Evolutionary conservation across 1,140 invertebrate species (phyloP).

Genomic region (Hesperophylax magnus): DNA sequence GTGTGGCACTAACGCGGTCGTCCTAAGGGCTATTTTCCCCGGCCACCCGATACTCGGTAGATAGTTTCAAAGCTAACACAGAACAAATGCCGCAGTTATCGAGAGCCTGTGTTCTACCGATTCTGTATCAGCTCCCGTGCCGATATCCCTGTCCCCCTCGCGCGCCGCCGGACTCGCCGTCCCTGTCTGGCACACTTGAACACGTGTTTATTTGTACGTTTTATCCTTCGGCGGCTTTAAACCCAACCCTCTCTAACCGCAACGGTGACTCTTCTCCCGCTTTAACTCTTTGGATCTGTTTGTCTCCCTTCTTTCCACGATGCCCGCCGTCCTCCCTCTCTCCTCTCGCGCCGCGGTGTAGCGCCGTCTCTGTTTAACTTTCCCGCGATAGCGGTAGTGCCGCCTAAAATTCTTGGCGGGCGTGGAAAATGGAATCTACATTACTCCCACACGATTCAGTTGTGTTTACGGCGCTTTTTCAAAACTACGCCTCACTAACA

Average conservation of each 20-base stretch:
- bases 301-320: slow-evolving; percentile 62
- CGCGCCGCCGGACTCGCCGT: slow-evolving; percentile 58
- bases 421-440: slow-evolving; percentile 44
- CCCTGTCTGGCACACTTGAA: slow-evolving; percentile 71
- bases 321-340: slow-evolving; percentile 41
- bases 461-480: slow-evolving; percentile 30
- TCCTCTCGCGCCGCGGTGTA: slow-evolving; percentile 20
- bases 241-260: slow-evolving; percentile 71
- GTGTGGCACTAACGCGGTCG: slow-evolving; percentile 38
- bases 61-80: slow-evolving; percentile 57
- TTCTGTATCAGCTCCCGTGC: slow-evolving; percentile 48
- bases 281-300: slow-evolving; percentile 64
- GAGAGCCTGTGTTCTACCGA: slow-evolving; percentile 44
- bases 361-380: slow-evolving; percentile 49
- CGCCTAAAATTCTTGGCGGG: slow-evolving; percentile 46
- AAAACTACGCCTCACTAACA: slow-evolving; percentile 10
- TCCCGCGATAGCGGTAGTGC: slow-evolving; percentile 43
- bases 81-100: slow-evolving; percentile 69
- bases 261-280: slow-evolving; percentile 69
- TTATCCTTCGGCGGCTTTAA: slow-evolving; percentile 73
- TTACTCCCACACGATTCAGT: slow-evolving; percentile 35
- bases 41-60: slow-evolving; percentile 45
- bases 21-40: slow-evolving; percentile 44
- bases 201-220: slow-evolving; percentile 74
- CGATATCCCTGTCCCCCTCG: slow-evolving; percentile 63